Evolutionary conservation across 2,113 vertebrate species (phyloP), one percentile per base, ranked within the genome.

Genomic region (Chloropsis hardwickii): DNA sequence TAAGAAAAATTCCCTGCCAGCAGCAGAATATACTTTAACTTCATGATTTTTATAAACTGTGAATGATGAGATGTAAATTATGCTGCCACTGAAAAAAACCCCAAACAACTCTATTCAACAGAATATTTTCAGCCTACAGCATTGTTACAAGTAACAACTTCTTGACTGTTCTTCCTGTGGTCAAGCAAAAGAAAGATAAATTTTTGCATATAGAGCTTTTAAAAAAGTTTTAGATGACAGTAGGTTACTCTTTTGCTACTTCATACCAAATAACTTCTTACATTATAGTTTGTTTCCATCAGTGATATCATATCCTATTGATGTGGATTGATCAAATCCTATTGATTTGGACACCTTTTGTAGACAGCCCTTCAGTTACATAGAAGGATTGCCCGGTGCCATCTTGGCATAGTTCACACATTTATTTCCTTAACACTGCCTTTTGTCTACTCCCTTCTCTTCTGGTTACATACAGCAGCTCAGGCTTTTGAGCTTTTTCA

Each of bases 21-120:
- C 48, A 93, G 71, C 54, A 86, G 81, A 56, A 85, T 53, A 56
- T 33, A 90, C 50, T 84, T 86, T 66, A 89, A 71, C n/a, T 28
- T 90, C 21, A 25, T 35, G 42, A 77, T 70, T 90, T 79, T 51
- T 80, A 80, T 57, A 61, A 93, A 73, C 58, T 83, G 62, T 65
- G 66, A 93, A 82, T 82, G 71, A 94, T 54, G 74, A 88, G 62
- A 83, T 86, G 29, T 86, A 90, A 93, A 90, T 88, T 86, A 57
- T 17, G 9, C 45, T 83, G 79, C 45, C 58, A 80, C 74, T 57
- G 78, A 72, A 88, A 81, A 86, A 78, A 37, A 81, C 8, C 14
- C 14, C 60, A 10, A 82, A 78, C 8, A 82, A 37, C 31, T 44
- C 28, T 51, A 73, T 92, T 90, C 66, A 72, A 88, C 18, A 61